Evolutionary conservation across 2,113 vertebrate species (phyloP).

Genomic region (Lycaon pictus): DNA sequence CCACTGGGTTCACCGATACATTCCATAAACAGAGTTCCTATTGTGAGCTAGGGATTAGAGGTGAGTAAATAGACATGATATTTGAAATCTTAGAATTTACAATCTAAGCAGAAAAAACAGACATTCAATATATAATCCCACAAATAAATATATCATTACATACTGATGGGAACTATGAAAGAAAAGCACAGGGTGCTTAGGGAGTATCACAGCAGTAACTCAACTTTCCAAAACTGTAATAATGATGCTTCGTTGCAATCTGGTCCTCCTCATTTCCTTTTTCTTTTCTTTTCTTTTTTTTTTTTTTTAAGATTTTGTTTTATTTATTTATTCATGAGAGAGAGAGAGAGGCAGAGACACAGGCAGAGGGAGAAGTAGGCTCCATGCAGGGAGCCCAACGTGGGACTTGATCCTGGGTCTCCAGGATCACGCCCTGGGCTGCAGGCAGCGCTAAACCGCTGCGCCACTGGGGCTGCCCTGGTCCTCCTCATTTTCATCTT

Average conservation of each 20-base stretch:
- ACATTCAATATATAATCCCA: background rate
- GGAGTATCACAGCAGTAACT: background rate
- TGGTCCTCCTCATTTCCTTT: background rate
- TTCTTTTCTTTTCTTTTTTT: background rate
- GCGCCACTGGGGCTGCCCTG: background rate
- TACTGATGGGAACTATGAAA: background rate
- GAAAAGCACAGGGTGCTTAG: background rate
- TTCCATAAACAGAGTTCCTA: background rate
- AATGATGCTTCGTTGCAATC: background rate
- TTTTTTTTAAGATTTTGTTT: too few relatives aligned
- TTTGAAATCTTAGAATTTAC: background rate
- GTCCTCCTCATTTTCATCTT: background rate
- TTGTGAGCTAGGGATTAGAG: background rate
- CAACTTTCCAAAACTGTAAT: conserved; percentile 2
- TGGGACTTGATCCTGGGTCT: too few relatives aligned
- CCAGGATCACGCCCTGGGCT: too few relatives aligned
- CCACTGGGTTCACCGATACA: background rate
- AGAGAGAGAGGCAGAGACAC: too few relatives aligned
- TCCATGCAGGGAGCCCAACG: too few relatives aligned
- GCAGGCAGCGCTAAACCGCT: too few relatives aligned
- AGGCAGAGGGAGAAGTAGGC: too few relatives aligned
- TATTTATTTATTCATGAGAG: too few relatives aligned
- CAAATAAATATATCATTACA: background rate
- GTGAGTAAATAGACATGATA: background rate
- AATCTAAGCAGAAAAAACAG: background rate